phyloP scores from a whole-genome alignment of 2,113 vertebrate genomes.

The Chlorodrepanis virens region DNA sequence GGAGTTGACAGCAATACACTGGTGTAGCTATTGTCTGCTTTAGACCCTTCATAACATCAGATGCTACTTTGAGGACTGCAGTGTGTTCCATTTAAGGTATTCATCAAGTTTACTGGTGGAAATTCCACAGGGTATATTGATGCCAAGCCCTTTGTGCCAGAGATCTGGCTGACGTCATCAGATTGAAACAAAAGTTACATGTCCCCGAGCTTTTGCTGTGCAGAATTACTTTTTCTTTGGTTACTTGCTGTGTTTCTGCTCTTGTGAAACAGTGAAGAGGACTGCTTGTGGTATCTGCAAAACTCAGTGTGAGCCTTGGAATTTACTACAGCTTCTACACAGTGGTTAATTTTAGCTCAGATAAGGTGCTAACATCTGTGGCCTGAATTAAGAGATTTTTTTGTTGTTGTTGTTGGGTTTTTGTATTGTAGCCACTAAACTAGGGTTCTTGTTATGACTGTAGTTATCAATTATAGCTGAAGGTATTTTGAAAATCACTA shows the following conservation, averaged over 20 bases:
- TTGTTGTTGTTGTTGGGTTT: neutral
- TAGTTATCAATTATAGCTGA: neutral
- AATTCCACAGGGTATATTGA: neutral
- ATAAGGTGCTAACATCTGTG: neutral
- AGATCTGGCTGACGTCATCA: neutral
- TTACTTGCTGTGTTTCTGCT: neutral
- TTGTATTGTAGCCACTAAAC: neutral
- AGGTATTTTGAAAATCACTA: neutral
- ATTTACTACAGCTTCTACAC: neutral
- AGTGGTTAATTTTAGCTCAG: neutral
- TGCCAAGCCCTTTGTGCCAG: neutral
- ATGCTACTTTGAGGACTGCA: neutral
- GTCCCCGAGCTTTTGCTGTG: neutral
- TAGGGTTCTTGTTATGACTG: fast-evolving
- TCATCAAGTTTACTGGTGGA: neutral
- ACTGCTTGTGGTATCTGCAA: neutral
- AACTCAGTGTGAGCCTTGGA: neutral
- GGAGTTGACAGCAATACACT: neutral
- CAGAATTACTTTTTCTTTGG: neutral
- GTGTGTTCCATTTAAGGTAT: neutral
- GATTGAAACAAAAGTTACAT: neutral
- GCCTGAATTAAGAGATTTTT: neutral
- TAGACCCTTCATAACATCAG: neutral
- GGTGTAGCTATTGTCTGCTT: neutral
- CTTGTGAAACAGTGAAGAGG: neutral